Conservation (phyloP, 1,140 invertebrate species). For the Ctenoplectra terminalis region DNA sequence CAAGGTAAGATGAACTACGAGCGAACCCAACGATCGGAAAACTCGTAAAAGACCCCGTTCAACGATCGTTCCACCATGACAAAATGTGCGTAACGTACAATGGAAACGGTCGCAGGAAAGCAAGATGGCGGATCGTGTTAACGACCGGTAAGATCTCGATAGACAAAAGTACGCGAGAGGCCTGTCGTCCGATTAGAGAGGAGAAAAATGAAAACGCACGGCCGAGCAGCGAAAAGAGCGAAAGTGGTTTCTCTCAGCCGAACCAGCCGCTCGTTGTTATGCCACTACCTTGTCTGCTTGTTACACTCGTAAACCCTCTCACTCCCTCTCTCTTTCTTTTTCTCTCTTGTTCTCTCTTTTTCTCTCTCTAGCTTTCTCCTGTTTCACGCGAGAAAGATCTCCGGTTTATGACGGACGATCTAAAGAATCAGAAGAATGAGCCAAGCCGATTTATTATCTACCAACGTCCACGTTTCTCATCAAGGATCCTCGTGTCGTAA, state of each 20-base stretch:
- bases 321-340: slow-evolving; percentile 13
- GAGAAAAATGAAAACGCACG: slow-evolving; percentile 62
- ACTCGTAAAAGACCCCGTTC: not conserved
- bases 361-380: slow-evolving; percentile 51
- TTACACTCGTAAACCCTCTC: slow-evolving; percentile 13
- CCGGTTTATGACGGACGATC: slow-evolving; percentile 31
- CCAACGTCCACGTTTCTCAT: slow-evolving; percentile 29
- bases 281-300: slow-evolving; percentile 34
- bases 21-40: not conserved
- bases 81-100: not conserved
- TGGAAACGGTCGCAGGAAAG: not conserved
- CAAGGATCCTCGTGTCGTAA: slow-evolving; percentile 5
- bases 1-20: not conserved
- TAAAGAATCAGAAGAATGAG: slow-evolving; percentile 14
- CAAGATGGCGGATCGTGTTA: not conserved
- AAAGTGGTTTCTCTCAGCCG: slow-evolving; percentile 57
- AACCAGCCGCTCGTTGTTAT: slow-evolving; percentile 35
- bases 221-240: slow-evolving; percentile 62
- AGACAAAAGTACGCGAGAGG: not conserved
- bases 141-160: not conserved
- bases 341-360: slow-evolving; percentile 12
- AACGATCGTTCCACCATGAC: not conserved
- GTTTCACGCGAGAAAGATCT: slow-evolving; percentile 23
- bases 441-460: slow-evolving; percentile 12
- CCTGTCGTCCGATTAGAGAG: not conserved